Evolutionary conservation across 2,113 vertebrate genomes (phyloP).

Genomic region (Phaethornis superciliosus): DNA sequence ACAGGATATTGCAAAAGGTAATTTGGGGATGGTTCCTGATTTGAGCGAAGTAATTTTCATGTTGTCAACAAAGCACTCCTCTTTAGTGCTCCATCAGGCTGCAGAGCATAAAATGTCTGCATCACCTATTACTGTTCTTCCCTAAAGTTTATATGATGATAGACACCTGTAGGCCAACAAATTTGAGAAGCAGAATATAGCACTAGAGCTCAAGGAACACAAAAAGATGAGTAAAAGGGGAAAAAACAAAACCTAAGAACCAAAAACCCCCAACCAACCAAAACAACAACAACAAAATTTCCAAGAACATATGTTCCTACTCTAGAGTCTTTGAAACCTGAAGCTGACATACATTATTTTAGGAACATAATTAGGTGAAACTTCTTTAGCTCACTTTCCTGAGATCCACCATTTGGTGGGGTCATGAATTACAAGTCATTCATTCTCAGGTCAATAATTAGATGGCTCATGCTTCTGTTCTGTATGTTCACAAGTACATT

Average conservation of each 20-base stretch:
- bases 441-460: not conserved
- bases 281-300: not conserved
- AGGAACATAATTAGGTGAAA: not conserved
- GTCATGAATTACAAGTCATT: not conserved
- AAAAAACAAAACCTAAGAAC: not conserved
- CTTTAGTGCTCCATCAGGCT: not conserved
- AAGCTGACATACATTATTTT: not conserved
- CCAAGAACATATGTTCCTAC: not conserved
- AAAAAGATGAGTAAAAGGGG: not conserved
- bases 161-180: not conserved
- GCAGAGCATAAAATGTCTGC: not conserved
- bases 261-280: too few relatives aligned
- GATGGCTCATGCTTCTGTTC: not conserved
- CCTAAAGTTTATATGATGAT: not conserved
- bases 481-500: fast-evolving
- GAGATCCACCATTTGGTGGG: not conserved
- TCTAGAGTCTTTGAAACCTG: not conserved
- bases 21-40: not conserved
- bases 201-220: not conserved
- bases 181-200: not conserved
- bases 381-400: not conserved
- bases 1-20: not conserved
- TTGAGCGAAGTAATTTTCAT: not conserved
- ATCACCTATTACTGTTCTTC: not conserved
- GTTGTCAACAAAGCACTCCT: not conserved